Evolutionary conservation across 2,888 invertebrate species (phyloP), one percentile per base, ranked within the genome.

Genomic region (Julus scanicus): DNA sequence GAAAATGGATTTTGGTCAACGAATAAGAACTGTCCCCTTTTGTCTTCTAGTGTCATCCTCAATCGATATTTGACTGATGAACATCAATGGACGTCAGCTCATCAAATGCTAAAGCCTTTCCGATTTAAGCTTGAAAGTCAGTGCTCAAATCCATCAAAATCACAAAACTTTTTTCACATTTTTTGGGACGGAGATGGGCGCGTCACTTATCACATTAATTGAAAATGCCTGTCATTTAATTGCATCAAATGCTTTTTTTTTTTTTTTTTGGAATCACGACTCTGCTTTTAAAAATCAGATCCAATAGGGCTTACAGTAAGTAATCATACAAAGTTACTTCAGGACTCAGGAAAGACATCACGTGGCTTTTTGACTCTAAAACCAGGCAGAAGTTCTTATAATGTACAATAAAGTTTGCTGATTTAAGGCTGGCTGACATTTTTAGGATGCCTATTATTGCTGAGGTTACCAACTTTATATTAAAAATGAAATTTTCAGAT

Each of bases 61-160:
- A 80, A 80, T 80, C 80, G 80, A 80, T 80, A 80, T 80, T 80
- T 80, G 80, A 80, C 80, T 80, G 80, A 80, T 80, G 80, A 80
- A 80, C 80, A 80, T 80, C 80, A 80, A 37, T 80, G 80, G 80
- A 37, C 37, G 80, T 80, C 80, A 80, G 29, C 80, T 80, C 37
- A 37, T 44, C 8, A 8, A 29, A 5, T 44, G 11, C 80, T 80
- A 29, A 80, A 13, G 37, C 13, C 80, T 29, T 80, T 15, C 8
- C 37, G 1, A 37, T 39, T 80, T n/a, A 80, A 39, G 37, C 80
- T 37, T 80, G 37, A 37, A 80, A 80, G 80, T 80, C 80, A 80
- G 37, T 15, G 80, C 80, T 80, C 80, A 80, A 80, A 80, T 80
- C 80, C 80, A 80, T 80, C 80, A 80, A 80, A 80, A 80, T 80